Evolutionary conservation across 2,888 invertebrate genomes (phyloP), one percentile per base, ranked within the genome.

Genomic region (Polydrusus cervinus): DNA sequence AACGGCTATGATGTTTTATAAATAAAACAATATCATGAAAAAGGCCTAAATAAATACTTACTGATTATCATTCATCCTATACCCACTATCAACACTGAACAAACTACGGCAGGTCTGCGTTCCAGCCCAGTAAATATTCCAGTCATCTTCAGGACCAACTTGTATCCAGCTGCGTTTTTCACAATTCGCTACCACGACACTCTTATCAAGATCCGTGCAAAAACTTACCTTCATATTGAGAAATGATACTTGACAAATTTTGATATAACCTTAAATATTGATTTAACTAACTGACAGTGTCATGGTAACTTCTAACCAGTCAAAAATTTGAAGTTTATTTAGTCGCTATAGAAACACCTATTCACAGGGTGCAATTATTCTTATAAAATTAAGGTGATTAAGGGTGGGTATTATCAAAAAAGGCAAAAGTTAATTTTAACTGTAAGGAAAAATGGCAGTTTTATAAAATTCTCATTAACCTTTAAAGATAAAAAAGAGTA

Each of bases 91-190:
- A 13, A 96, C 93, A 84, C 96, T 96, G 85, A 97, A 97, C 76
- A 98, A 92, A 83, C 92, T 95, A 73, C 97, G 90, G 81, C 97
- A 96, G n/a, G 95, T 97, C 83, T 93, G 93, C 1, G 97, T 96
- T 73, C 94, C 94, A 3, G 97, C 95, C 97, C 97, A 98, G 86
- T 98, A 98, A 84, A 97, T 93, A 86, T 98, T 97, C 97, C 97
- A 98, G 82, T 97, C 96, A 83, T 97, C 97, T 80, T 97, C 96
- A 0, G 95, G 93, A 0, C 92, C 92, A 0, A 96, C 97, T 86
- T 94, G 94, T 9, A 90, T 87, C 97, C 98, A 98, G 11, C 96
- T 96, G 67, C 97, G 90, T 82, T 96, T 94, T 81, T 97, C 96
- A 85, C 97, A 97, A 87, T 97, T 98, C 81, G 94, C 94, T 65